phyloP scores from a whole-genome alignment of 64 coral and sea anemone species.

The Montipora sp. region DNA sequence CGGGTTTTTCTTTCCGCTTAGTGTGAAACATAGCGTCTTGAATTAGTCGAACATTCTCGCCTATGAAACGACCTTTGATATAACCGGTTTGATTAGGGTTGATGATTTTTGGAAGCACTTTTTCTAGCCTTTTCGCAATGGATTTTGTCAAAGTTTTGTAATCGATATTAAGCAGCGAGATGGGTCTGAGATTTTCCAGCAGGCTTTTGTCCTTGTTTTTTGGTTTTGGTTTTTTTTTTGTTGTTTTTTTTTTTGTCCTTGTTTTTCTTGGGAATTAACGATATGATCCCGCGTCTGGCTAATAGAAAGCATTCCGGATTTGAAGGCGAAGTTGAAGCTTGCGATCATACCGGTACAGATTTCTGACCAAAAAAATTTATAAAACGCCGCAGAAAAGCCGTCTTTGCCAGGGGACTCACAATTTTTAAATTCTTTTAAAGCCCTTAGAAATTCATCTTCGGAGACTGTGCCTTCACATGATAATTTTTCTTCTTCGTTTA shows the following conservation, averaged over 20 bases:
- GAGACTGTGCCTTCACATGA: not conserved
- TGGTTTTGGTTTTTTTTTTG: no score
- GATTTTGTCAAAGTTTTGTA: conserved; percentile 15
- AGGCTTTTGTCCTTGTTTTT: conserved; percentile 21
- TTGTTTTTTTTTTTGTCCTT: conserved; percentile 17
- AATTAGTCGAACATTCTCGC: no score
- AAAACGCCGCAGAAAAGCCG: conserved; percentile 30
- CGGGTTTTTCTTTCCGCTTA: no score
- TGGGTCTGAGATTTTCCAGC: conserved; percentile 19
- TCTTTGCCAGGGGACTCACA: conserved; percentile 8
- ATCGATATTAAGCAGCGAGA: conserved; percentile 19
- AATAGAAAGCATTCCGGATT: not conserved
- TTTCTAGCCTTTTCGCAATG: conserved; percentile 31
- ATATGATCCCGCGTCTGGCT: conserved; percentile 15
- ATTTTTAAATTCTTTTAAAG: conserved; percentile 27
- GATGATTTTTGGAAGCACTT: no score
- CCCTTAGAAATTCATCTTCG: not conserved
- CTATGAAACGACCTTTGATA: no score
- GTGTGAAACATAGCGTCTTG: no score
- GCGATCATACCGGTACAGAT: not conserved
- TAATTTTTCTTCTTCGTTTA: not conserved
- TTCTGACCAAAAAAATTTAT: conserved; percentile 22
- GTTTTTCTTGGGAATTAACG: conserved; percentile 21
- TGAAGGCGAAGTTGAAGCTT: not conserved
- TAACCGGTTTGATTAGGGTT: no score